phyloP scores from a whole-genome alignment of 1,140 invertebrate species.

The Drosophila ananassae region DNA sequence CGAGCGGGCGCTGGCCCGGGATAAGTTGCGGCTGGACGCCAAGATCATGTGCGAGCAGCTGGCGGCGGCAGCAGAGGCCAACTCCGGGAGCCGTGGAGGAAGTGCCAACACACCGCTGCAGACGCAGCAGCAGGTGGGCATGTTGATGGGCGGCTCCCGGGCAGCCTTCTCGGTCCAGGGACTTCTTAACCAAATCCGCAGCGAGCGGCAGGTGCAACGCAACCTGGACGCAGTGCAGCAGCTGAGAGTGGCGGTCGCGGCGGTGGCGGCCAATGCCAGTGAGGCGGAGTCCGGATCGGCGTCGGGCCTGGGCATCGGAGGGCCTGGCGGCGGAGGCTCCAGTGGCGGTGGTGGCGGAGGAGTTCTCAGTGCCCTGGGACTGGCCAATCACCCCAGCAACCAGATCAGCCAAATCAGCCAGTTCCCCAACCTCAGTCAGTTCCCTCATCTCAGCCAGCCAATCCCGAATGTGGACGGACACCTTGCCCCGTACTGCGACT shows the following conservation, averaged over 20 bases:
- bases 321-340: neutral
- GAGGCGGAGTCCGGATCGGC: slow-evolving; percentile 1
- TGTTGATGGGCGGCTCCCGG: slow-evolving; percentile 45
- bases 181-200: slow-evolving; percentile 69
- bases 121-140: slow-evolving; percentile 44
- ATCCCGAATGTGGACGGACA: slow-evolving; percentile 78
- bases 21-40: slow-evolving; percentile 63
- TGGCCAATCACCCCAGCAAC: slow-evolving; percentile 31
- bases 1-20: slow-evolving; percentile 57
- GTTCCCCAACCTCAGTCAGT: slow-evolving; percentile 46
- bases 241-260: slow-evolving; percentile 47
- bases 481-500: slow-evolving; percentile 76
- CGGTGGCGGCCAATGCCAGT: slow-evolving; percentile 23
- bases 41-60: slow-evolving; percentile 75
- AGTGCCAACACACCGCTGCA: slow-evolving; percentile 15
- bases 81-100: neutral
- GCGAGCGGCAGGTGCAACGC: slow-evolving; percentile 54
- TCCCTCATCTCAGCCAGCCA: slow-evolving; percentile 55
- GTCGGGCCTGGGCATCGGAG: neutral
- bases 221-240: slow-evolving; percentile 62
- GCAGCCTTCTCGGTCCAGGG: slow-evolving; percentile 62
- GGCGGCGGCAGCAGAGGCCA: slow-evolving; percentile 41
- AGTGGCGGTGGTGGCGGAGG: slow-evolving; percentile 5
- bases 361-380: slow-evolving; percentile 19
- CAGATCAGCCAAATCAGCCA: slow-evolving; percentile 44